Percentiles rank a stretch among this genome's conserved stretches.
Evolutionary conservation across 2,888 invertebrate genomes (phyloP).

Genomic region (Rotaria sp.): DNA sequence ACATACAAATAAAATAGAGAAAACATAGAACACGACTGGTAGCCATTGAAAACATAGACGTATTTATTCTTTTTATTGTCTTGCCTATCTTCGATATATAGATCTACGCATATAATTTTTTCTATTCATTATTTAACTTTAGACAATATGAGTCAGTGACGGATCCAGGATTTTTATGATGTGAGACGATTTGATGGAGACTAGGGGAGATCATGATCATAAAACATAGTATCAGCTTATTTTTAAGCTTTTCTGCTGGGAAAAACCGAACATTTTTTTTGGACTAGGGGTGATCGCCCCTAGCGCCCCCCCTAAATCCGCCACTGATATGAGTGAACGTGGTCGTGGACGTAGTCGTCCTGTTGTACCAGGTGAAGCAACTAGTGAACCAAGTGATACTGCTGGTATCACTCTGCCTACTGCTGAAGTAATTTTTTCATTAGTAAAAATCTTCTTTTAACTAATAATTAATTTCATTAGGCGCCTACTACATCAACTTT

Average conservation of each 20-base stretch:
- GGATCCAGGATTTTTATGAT: too few species aligned
- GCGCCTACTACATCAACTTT: not conserved
- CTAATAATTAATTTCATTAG: not conserved
- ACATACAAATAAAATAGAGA: not conserved
- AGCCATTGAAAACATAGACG: too few species aligned
- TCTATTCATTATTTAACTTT: not conserved
- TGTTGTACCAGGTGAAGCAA: not conserved
- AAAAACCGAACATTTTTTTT: too few species aligned
- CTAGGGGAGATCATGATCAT: too few species aligned
- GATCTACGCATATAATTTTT: not conserved
- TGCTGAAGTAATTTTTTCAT: not conserved
- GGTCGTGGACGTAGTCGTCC: slow-evolving; percentile 18
- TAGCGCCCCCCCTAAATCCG: too few species aligned
- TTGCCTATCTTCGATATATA: not conserved
- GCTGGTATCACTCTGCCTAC: not conserved
- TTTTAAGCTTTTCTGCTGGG: too few species aligned
- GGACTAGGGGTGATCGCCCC: too few species aligned
- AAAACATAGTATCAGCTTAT: too few species aligned
- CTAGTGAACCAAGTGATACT: slow-evolving; percentile 10
- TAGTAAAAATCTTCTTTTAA: not conserved
- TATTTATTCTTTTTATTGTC: not conserved
- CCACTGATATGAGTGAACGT: slow-evolving; percentile 14
- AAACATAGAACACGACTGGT: too few species aligned
- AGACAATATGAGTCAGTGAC: slow-evolving; percentile 1
- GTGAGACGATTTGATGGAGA: too few species aligned